These are phyloP conservation scores for Andrena flavipes DNA, from an alignment of 2,888 invertebrate species.

Conservation along the genomic window DNA sequence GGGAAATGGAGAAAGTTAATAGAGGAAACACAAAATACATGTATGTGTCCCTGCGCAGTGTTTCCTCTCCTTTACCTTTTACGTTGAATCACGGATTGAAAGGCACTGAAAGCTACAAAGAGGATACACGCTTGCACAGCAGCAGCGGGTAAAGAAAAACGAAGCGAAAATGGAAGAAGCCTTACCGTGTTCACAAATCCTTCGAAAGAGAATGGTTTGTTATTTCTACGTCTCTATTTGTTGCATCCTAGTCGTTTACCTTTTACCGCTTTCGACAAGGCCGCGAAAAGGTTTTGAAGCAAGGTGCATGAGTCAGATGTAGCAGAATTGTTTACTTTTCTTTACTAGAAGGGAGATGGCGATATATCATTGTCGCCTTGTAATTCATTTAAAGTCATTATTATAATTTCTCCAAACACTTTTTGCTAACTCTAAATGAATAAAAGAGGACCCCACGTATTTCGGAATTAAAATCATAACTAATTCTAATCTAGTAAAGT, in stretches of 20 bases:
- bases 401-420: too few relatives aligned
- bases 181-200: constrained; percentile 42
- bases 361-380: background rate
- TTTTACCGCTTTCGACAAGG: background rate
- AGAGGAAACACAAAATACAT: background rate
- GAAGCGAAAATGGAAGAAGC: constrained; percentile 44
- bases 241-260: constrained; percentile 21
- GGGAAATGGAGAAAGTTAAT: background rate
- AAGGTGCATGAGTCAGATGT: constrained; percentile 30
- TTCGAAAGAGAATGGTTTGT: constrained; percentile 34
- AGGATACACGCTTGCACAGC: constrained; percentile 31
- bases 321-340: constrained; percentile 18
- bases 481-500: too few relatives aligned
- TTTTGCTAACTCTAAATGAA: too few relatives aligned
- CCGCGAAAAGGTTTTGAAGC: constrained; percentile 5
- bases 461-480: too few relatives aligned
- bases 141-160: background rate
- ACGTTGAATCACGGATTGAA: constrained; percentile 38
- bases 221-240: constrained; percentile 49
- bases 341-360: constrained; percentile 1
- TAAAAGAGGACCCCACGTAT: too few relatives aligned
- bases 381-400: too few relatives aligned
- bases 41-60: background rate
- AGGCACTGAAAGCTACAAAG: constrained; percentile 45
- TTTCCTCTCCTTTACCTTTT: constrained; percentile 1